phyloP scores from a whole-genome alignment of 2,888 invertebrate species.

The Mechanitis messenoides region DNA sequence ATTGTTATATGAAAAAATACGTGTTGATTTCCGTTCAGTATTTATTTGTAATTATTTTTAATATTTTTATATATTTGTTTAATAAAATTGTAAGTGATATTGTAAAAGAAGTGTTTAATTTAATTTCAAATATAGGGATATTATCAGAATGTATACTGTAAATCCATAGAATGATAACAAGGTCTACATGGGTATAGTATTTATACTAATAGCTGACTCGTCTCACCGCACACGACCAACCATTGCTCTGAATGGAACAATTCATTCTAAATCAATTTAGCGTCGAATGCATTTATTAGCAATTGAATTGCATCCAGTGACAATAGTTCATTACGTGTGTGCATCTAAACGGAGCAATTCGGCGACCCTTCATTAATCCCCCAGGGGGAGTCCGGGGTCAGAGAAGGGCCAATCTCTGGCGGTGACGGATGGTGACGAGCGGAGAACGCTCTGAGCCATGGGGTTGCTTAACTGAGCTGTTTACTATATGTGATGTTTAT shows the following conservation, averaged over 20 bases:
- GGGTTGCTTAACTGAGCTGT: background rate
- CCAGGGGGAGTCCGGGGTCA: constrained; percentile 13
- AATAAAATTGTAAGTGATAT: constrained; percentile 8
- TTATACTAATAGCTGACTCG: too few relatives aligned
- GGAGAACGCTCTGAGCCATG: constrained; percentile 8
- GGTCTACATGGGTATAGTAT: too few relatives aligned
- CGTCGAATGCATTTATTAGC: constrained; percentile 15
- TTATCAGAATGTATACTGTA: too few relatives aligned
- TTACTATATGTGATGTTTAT: background rate
- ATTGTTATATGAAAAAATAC: constrained; percentile 24
- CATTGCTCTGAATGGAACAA: background rate
- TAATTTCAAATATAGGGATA: too few relatives aligned
- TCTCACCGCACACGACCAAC: background rate
- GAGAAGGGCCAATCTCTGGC: constrained; percentile 36
- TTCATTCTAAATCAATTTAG: background rate
- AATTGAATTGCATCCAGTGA: constrained; percentile 13
- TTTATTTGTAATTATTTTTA: background rate
- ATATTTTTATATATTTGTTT: constrained; percentile 36
- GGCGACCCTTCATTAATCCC: constrained; percentile 42
- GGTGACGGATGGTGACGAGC: constrained; percentile 34
- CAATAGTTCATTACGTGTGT: constrained; percentile 47
- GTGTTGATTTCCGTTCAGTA: constrained; percentile 13
- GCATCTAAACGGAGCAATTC: constrained; percentile 46
- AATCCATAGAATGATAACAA: too few relatives aligned
- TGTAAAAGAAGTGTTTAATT: constrained; percentile 1